Percentiles rank a stretch among this genome's conserved stretches.
Evolutionary conservation across 2,113 vertebrate genomes (phyloP).

Genomic region (Odontesthes bonariensis): DNA sequence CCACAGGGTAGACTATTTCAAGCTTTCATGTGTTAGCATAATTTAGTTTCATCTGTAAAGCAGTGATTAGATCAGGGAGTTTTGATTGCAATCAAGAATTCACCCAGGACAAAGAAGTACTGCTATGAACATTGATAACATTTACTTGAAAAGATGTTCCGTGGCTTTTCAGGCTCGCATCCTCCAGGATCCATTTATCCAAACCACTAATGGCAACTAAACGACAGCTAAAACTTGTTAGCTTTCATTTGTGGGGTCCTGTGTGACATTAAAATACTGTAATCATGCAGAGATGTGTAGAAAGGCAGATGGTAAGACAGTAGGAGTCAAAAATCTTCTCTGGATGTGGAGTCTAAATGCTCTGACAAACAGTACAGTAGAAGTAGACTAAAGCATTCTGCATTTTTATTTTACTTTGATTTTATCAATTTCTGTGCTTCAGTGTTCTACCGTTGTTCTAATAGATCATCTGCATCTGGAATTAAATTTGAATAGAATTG

Average conservation of each 20-base stretch:
- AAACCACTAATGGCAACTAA: slow-evolving; percentile 40
- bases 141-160: slow-evolving; percentile 21
- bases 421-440: neutral
- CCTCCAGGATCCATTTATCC: slow-evolving; percentile 36
- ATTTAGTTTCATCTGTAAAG: slow-evolving; percentile 38
- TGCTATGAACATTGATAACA: slow-evolving; percentile 18
- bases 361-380: slow-evolving; percentile 24
- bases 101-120: slow-evolving; percentile 31
- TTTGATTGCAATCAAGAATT: slow-evolving; percentile 52
- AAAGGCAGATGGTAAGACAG: slow-evolving; percentile 24
- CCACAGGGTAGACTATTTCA: slow-evolving; percentile 4
- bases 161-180: slow-evolving; percentile 16
- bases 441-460: slow-evolving; percentile 22
- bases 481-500: slow-evolving; percentile 33
- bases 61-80: slow-evolving; percentile 40
- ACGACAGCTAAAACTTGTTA: slow-evolving; percentile 19
- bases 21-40: slow-evolving; percentile 25
- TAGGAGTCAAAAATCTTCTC: slow-evolving; percentile 11
- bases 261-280: slow-evolving; percentile 16
- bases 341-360: slow-evolving; percentile 19
- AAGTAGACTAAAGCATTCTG: neutral
- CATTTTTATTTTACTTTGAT: slow-evolving; percentile 24
- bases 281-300: slow-evolving; percentile 8
- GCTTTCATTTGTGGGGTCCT: slow-evolving; percentile 22
- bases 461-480: slow-evolving; percentile 26